phyloP scores from a whole-genome alignment of 1,140 invertebrate species.

The Drosophila sp. region DNA sequence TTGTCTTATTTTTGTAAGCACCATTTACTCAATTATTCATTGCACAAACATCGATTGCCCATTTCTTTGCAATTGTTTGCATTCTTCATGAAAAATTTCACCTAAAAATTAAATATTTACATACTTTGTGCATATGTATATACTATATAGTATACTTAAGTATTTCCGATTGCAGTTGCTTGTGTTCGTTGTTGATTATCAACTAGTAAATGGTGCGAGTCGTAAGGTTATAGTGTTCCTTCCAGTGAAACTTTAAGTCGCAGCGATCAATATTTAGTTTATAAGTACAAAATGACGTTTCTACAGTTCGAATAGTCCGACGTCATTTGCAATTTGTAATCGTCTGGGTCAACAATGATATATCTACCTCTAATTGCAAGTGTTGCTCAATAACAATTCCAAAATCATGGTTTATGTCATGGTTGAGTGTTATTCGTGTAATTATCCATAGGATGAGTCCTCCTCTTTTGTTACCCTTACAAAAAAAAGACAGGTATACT shows the following conservation, averaged over 20 bases:
- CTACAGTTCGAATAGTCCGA: not conserved
- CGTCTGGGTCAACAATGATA: conserved; percentile 6
- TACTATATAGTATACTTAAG: not conserved
- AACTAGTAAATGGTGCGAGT: conserved; percentile 4
- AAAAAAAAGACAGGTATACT: not conserved
- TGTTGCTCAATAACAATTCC: not conserved
- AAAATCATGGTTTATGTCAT: conserved; percentile 6
- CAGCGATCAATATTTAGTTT: not conserved
- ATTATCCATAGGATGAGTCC: conserved; percentile 12
- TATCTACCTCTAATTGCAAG: conserved; percentile 8
- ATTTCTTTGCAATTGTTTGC: not conserved
- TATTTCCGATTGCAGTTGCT: conserved; percentile 5
- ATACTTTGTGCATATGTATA: too few species aligned
- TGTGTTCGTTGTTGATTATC: not conserved
- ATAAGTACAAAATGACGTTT: not conserved
- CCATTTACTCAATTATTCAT: not conserved
- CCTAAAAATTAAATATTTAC: conserved; percentile 1
- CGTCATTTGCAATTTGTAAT: conserved; percentile 8
- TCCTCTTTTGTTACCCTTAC: not conserved
- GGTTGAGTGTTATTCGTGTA: conserved; percentile 3
- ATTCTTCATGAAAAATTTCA: not conserved
- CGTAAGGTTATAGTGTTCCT: not conserved
- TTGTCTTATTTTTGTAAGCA: not conserved
- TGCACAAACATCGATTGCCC: not conserved
- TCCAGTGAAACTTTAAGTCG: not conserved